Evolutionary conservation across 2,888 invertebrate species (phyloP), one percentile per base, ranked within the genome.

Genomic region (Orthosia gracilis): DNA sequence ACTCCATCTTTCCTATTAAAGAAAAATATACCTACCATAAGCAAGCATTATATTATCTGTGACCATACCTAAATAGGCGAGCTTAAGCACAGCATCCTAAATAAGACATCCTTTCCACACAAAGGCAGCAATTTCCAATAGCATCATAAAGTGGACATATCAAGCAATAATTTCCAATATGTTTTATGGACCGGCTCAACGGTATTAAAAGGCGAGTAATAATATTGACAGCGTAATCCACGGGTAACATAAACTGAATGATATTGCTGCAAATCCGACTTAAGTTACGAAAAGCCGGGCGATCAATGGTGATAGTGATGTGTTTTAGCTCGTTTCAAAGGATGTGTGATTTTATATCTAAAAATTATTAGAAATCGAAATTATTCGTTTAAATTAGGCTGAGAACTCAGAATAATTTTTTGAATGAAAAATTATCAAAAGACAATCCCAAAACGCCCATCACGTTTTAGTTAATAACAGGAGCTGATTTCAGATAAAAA

Each of bases 181-280:
- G 92, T 95, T 95, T 95, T 95, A 95, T 93, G 94, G 90, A 90
- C 85, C 92, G 90, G 95, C 95, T 96, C 94, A 95, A 94, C 95
- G 95, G 96, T 94, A 95, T 95, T 95, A 95, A 95, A 92, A 92
- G 92, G 92, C 95, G 94, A 91, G 94, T 95, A 95, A 95, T 96
- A 95, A 95, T 95, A 95, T 95, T 95, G 95, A 94, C 95, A 94
- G 90, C 91, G 89, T 96, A 95, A 96, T 95, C 95, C 94, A 86
- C 88, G 87, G 88, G 80, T 58, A 88, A 93, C 92, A 93, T 95
- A 95, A 95, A 94, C 90, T 89, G 92, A 89, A 89, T 91, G 92
- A 92, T 94, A 95, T 95, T 93, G 92, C 84, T 85, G 92, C 93
- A 94, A 95, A 95, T 94, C 94, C 94, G 86, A 92, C 92, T 90